Base-by-base conservation (phyloP, 2,113 vertebrate genomes). In the Gymnobelideus leadbeateri region DNA sequence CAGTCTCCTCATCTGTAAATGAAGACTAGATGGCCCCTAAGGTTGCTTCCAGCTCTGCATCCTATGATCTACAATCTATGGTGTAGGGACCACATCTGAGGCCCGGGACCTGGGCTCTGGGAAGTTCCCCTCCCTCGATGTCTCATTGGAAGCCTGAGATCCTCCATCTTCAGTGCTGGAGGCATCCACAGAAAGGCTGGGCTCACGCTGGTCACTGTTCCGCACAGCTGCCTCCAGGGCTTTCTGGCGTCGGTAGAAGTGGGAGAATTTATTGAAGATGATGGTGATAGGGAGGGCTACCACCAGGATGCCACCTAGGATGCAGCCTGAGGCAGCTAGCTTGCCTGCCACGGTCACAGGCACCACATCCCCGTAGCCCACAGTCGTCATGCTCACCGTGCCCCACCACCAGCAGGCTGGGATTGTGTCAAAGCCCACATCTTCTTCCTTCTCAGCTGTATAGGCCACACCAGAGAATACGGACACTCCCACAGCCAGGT, bases 381-480 rank as follows among this genome's bases (percentile, higher is more conserved):
- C 99, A 0, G 99, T 99, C 93, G 99, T 99, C 99, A 99, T 99
- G 99, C 99, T 99, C 94, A 99, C 99, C 0, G 99, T 99, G n/a
- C 99, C 99, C 99, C 99, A 99, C 99, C 99, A 99, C 99, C 99
- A 99, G 98, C 99, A 99, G 8, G 99, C 99, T 0, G 99, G 99
- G 98, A 99, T 99, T 96, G 99, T 99, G 98, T 99, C 99, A 4
- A 99, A 99, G 89, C 99, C 99, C 0, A 99, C 99, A 0, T 99
- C 99, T 98, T 99, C 99, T 93, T 99, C 99, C 93, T 99, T 99
- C 97, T 99, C 99, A 0, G 99, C 99, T 0, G 99, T 99, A 98
- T 99, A 99, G 26, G 99, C 99, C 96, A 99, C 99, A 0, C 99
- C 99, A 0, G 99, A 99, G 98, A 99, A 99, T 95, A 99, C 99